Percentiles rank a stretch among this genome's conserved stretches.
Conservation (phyloP, 2,888 invertebrate species). For the Melinopterus prodromus region DNA sequence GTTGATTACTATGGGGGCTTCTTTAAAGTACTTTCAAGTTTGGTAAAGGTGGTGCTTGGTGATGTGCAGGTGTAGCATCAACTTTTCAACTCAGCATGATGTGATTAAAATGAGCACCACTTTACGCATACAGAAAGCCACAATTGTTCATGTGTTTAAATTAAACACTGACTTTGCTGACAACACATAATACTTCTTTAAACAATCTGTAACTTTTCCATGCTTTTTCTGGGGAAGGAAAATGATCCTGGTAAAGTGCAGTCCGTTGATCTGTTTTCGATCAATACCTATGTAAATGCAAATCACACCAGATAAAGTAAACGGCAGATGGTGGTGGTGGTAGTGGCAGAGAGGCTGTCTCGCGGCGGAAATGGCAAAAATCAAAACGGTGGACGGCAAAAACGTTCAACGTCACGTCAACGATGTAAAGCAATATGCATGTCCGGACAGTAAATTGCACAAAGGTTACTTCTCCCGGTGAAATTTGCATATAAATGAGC, state of each 20-base stretch:
- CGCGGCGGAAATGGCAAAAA: background rate
- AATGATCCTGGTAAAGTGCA: background rate
- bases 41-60: no score
- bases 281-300: background rate
- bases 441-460: slow-evolving; percentile 4
- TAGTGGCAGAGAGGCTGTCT: background rate
- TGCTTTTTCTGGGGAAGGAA: background rate
- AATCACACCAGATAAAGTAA: background rate
- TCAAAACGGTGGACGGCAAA: background rate
- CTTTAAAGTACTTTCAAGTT: no score
- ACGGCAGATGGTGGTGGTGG: background rate
- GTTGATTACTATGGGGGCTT: no score
- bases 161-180: no score
- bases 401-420: background rate
- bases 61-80: no score
- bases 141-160: no score
- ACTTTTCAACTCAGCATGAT: no score
- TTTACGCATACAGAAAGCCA: no score
- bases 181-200: no score
- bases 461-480: background rate
- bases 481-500: background rate
- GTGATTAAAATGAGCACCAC: no score
- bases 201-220: no score
- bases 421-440: slow-evolving; percentile 4
- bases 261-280: background rate